Base-by-base conservation (phyloP, 2,113 vertebrate genomes). In the Muscicapa adusta region DNA sequence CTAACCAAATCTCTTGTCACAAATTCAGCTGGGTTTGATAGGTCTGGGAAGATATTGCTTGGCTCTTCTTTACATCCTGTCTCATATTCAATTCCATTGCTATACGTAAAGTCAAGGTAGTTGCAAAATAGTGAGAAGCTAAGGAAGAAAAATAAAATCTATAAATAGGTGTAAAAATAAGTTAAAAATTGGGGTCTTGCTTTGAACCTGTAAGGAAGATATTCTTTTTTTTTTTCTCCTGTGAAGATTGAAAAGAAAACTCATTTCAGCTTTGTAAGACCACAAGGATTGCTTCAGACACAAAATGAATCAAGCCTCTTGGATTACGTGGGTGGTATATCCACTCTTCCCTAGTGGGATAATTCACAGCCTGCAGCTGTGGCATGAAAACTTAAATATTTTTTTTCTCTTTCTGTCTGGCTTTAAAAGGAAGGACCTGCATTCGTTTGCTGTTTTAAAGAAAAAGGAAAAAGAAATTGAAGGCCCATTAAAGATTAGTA, bases 241-340 rank as follows among this genome's bases (percentile, higher is more conserved):
- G 76, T 96, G 68, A 95, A 97, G 86, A 95, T 53, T 97, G 96
- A 86, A 96, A 96, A 94, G 73, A 60, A 97, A 97, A 97, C 71
- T 94, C 71, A 94, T 97, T 98, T 98, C 83, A 93, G 91, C 62
- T 94, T 97, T 97, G 93, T 94, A 96, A 92, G 84, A 77, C 82
- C 78, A 82, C 73, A 94, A n/a, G 25, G 53, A 94, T 97, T 96
- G 65, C 91, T 96, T 91, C 96, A 97, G 94, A 97, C 75, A 95
- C 77, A 96, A 97, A 98, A 97, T 96, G 96, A 98, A 97, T 97
- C 96, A 97, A 72, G 85, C 53, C 79, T 97, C 96, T 94, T 96
- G 94, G 92, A 95, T 97, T 98, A 95, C 85, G 89, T 96, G 88
- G 90, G 88, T 93, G 97, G 95, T 96, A 96, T 97, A 97, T 97